phyloP scores from a whole-genome alignment of 1,140 invertebrate genomes.

The Heliconius congener region DNA sequence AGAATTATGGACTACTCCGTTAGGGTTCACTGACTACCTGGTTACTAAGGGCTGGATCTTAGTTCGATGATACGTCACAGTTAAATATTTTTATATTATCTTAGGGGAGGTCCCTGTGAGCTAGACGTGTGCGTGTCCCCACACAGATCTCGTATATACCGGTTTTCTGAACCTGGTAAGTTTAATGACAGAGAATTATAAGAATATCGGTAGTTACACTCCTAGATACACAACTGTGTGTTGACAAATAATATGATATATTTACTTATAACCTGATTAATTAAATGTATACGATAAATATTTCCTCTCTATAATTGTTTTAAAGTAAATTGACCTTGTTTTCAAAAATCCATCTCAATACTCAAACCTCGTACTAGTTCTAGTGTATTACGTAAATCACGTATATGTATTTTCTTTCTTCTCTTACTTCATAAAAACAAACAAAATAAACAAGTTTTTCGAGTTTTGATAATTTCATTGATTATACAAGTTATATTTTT shows the following conservation, averaged over 20 bases:
- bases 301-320: slow-evolving; percentile 27
- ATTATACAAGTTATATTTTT: background rate
- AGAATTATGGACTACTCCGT: no score
- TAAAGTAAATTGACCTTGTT: slow-evolving; percentile 55
- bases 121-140: background rate
- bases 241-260: background rate
- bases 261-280: background rate
- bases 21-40: no score
- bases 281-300: background rate
- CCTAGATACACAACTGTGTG: background rate
- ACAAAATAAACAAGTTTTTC: background rate
- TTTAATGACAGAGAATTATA: no score
- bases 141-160: no score
- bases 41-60: no score
- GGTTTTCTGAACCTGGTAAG: no score
- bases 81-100: no score
- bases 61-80: no score
- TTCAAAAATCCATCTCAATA: slow-evolving; percentile 56
- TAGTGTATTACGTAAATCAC: slow-evolving; percentile 58
- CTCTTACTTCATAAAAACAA: slow-evolving; percentile 1
- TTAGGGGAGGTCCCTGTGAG: background rate
- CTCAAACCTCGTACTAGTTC: slow-evolving; percentile 62
- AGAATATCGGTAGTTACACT: background rate
- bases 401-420: slow-evolving; percentile 36
- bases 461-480: background rate